phyloP scores from a whole-genome alignment of 2,888 invertebrate species.

The Stenotaenia linearis region DNA sequence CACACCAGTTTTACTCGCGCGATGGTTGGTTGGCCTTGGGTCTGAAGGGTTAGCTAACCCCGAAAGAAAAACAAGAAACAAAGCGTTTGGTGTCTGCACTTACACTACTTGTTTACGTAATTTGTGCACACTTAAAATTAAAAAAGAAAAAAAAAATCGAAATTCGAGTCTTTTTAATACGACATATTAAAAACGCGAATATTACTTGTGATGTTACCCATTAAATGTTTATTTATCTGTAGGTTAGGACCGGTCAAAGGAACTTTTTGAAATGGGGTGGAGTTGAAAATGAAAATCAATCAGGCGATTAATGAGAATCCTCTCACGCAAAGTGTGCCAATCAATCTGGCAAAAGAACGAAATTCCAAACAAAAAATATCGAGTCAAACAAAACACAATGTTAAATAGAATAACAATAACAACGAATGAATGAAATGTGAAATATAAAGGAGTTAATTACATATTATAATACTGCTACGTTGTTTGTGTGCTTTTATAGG shows the following conservation, averaged over 20 bases:
- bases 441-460: neutral
- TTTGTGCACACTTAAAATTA: neutral
- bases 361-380: neutral
- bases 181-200: too few species aligned
- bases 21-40: neutral
- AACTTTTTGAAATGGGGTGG: neutral
- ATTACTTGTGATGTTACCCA: too few species aligned
- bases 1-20: neutral
- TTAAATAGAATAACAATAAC: neutral
- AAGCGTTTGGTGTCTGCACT: slow-evolving; percentile 1
- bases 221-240: too few species aligned
- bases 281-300: slow-evolving; percentile 21
- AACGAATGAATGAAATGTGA: neutral
- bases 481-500: neutral
- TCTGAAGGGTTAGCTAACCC: neutral
- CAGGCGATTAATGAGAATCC: slow-evolving; percentile 18
- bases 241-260: slow-evolving; percentile 10
- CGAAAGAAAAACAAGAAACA: neutral
- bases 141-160: too few species aligned
- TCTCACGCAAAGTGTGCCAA: slow-evolving; percentile 20
- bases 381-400: neutral
- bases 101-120: slow-evolving; percentile 13
- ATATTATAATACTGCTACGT: neutral
- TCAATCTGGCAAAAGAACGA: neutral
- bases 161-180: too few species aligned